These are phyloP conservation scores for Protonibea diacanthus DNA, from an alignment of 2,797 vertebrate genomes.

Conservation along the genomic window DNA sequence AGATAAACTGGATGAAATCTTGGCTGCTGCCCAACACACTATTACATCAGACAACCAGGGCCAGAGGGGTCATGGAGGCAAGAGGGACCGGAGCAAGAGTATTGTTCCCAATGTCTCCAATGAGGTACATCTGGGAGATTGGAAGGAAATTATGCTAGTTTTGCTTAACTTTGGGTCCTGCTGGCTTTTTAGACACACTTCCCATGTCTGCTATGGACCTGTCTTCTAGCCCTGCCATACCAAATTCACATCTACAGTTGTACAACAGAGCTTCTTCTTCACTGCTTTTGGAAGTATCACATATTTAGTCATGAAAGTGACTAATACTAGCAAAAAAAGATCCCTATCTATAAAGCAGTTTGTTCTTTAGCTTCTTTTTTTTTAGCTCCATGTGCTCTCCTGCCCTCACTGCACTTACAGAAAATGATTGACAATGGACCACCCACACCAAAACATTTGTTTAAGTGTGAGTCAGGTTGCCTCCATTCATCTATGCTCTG, in stretches of 20 bases:
- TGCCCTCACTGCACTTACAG: slow-evolving; percentile 61
- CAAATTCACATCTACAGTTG: slow-evolving; percentile 9
- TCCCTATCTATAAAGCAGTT: slow-evolving; percentile 47
- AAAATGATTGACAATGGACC: slow-evolving; percentile 74
- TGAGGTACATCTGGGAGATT: slow-evolving; percentile 71
- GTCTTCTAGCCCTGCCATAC: not conserved
- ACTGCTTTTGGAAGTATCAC: slow-evolving; percentile 36
- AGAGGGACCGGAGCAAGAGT: slow-evolving; percentile 83
- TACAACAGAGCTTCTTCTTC: slow-evolving; percentile 29
- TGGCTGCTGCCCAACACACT: slow-evolving; percentile 94
- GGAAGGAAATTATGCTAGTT: slow-evolving; percentile 18
- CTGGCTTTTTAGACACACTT: slow-evolving; percentile 8
- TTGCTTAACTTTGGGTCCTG: slow-evolving; percentile 3
- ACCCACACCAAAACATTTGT: slow-evolving; percentile 70
- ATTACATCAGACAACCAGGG: slow-evolving; percentile 92
- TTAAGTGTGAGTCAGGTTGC: slow-evolving; percentile 70
- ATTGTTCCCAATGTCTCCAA: slow-evolving; percentile 79
- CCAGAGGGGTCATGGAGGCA: slow-evolving; percentile 88
- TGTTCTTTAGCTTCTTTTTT: slow-evolving; percentile 45
- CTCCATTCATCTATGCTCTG: slow-evolving; percentile 65
- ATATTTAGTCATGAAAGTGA: slow-evolving; percentile 69
- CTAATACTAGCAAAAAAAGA: slow-evolving; percentile 53
- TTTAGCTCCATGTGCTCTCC: slow-evolving; percentile 46
- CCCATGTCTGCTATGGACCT: slow-evolving; percentile 6
- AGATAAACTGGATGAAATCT: slow-evolving; percentile 96